Conservation (phyloP, 2,797 vertebrate genomes). For the Paguma larvata region DNA sequence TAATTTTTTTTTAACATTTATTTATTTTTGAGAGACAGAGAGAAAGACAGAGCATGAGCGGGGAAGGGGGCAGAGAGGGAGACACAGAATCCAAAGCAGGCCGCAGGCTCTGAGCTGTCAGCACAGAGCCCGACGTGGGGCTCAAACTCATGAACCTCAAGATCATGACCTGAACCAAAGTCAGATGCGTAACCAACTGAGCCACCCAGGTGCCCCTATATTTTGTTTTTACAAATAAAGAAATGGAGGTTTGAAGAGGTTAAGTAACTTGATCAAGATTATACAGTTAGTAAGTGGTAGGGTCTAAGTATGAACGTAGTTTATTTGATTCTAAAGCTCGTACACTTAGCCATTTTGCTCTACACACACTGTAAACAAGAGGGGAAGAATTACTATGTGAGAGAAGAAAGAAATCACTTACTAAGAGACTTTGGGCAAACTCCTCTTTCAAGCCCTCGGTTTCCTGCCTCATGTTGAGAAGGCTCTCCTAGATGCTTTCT, state of each 20-base stretch:
- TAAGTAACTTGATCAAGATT: not conserved
- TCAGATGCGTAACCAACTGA: too few species aligned
- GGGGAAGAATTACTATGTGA: not conserved
- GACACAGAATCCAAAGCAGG: too few species aligned
- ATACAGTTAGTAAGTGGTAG: not conserved
- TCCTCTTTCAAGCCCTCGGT: not conserved
- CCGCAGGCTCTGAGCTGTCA: too few species aligned
- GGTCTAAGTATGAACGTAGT: not conserved
- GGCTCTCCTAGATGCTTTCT: not conserved
- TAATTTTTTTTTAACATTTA: too few species aligned
- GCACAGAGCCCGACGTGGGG: too few species aligned
- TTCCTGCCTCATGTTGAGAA: not conserved
- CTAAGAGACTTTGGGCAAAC: not conserved
- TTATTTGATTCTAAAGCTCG: not conserved
- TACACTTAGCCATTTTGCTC: not conserved
- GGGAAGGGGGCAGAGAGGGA: too few species aligned
- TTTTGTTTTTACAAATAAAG: not conserved
- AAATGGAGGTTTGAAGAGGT: not conserved
- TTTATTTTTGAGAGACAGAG: too few species aligned
- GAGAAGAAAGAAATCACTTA: not conserved
- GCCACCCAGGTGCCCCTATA: too few species aligned
- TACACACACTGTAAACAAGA: not conserved
- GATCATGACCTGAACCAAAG: too few species aligned
- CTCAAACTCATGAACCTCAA: too few species aligned
- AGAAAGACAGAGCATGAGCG: too few species aligned